Evolutionary conservation across 1,140 invertebrate species (phyloP), one percentile per base, ranked within the genome.

Genomic region (Heliothis virescens): DNA sequence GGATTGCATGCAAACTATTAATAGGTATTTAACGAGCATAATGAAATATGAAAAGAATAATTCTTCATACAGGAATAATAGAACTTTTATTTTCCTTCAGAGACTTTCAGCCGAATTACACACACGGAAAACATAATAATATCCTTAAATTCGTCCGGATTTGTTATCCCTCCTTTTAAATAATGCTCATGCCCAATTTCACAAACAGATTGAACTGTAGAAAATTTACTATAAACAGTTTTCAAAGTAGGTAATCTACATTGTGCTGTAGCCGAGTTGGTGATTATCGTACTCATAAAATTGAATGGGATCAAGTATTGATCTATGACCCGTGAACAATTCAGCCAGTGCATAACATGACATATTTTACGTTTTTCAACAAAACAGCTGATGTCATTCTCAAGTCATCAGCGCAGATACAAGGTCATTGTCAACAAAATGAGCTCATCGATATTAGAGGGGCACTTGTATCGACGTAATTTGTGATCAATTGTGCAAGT

Each of bases 341-440:
- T 67, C 41, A 60, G 34, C 3, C 55, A 63, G 81, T 86, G 81
- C 79, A 84, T 85, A 80, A 82, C 78, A 84, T 84, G 79, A 82
- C 29, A 85, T 81, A 84, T 89, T 86, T 85, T 83, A 79, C 75
- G 80, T 83, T 81, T 65, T 79, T 82, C 82, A 83, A 87, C 82
- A 87, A 83, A 81, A 75, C 79, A 81, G 86, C 88, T 93, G 91
- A 92, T 92, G 92, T 93, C 92, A 93, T 89, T 67, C 83, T 83
- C 85, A 69, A 85, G 83, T 80, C 82, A 81, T 83, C 82, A 87
- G 79, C 89, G 86, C 86, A 91, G 84, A 87, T 86, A 85, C 91
- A 91, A 92, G 90, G 92, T 90, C 89, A 88, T 50, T 91, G 89
- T 91, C 90, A 91, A 91, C 88, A 91, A 88, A 65, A 87, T 93